A percentile compares a stretch with the other conserved stretches of the same genome.
phyloP scores from a whole-genome alignment of 2,888 invertebrate species.

The Esperia sulphurella region DNA sequence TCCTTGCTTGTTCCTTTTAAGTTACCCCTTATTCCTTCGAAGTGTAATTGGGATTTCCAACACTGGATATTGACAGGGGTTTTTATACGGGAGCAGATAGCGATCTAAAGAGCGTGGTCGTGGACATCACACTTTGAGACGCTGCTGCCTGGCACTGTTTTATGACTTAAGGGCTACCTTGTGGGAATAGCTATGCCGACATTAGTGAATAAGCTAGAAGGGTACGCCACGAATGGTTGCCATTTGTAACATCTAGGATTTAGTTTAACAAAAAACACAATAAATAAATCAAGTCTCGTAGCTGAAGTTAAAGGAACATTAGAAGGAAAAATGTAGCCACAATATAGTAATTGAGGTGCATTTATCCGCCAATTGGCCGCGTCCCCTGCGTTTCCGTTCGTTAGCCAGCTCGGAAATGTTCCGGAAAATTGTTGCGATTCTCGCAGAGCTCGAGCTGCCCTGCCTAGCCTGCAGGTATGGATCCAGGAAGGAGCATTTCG shows the following conservation, averaged over 20 bases:
- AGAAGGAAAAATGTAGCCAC: constrained; percentile 66
- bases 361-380: constrained; percentile 71
- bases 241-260: background rate
- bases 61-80: too few species aligned
- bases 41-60: too few species aligned
- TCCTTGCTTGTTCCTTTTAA: too few species aligned
- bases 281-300: constrained; percentile 29
- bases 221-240: too few species aligned
- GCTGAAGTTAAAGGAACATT: constrained; percentile 45
- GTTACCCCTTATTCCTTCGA: too few species aligned
- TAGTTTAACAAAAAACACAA: background rate
- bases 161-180: too few species aligned
- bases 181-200: too few species aligned
- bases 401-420: constrained; percentile 69
- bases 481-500: background rate
- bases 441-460: constrained; percentile 31
- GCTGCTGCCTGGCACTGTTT: too few species aligned
- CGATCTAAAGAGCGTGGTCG: too few species aligned
- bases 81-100: too few species aligned
- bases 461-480: constrained; percentile 12
- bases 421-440: constrained; percentile 71
- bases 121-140: too few species aligned
- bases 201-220: too few species aligned
- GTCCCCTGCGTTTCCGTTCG: constrained; percentile 73
- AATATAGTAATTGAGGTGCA: constrained; percentile 72